Conservation (phyloP, 2,888 invertebrate species). For the Callyntrura sp. region DNA sequence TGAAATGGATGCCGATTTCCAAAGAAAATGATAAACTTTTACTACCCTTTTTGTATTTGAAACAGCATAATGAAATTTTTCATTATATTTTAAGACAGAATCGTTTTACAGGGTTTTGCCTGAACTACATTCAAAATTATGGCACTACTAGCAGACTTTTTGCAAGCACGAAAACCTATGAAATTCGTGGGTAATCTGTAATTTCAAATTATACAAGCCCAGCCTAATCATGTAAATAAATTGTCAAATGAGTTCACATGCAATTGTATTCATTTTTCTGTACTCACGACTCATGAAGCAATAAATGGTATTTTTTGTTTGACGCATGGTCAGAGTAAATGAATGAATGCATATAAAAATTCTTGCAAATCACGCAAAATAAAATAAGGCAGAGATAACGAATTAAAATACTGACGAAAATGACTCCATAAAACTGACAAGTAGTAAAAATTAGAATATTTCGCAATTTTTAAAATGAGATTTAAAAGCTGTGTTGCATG, state of each 20-base stretch:
- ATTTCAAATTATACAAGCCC: constrained; percentile 16
- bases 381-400: background rate
- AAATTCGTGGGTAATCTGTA: constrained; percentile 41
- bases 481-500: background rate
- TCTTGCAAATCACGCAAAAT: background rate
- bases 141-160: background rate
- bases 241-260: constrained; percentile 42
- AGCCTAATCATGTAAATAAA: constrained; percentile 39
- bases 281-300: constrained; percentile 25
- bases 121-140: constrained; percentile 25
- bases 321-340: constrained; percentile 10
- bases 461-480: background rate
- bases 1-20: background rate
- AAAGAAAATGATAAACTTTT: constrained; percentile 38
- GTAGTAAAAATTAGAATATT: background rate
- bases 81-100: constrained; percentile 13
- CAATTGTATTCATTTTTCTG: background rate
- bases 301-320: constrained; percentile 12
- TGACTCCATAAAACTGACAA: background rate
- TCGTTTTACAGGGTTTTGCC: background rate
- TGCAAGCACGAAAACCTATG: constrained; percentile 25
- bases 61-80: constrained; percentile 1
- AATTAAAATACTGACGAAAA: background rate
- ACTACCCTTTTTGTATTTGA: background rate
- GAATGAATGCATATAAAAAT: background rate